These are phyloP conservation scores for Plebejus anna DNA, from an alignment of 2,888 invertebrate species.

Conservation along the genomic window DNA sequence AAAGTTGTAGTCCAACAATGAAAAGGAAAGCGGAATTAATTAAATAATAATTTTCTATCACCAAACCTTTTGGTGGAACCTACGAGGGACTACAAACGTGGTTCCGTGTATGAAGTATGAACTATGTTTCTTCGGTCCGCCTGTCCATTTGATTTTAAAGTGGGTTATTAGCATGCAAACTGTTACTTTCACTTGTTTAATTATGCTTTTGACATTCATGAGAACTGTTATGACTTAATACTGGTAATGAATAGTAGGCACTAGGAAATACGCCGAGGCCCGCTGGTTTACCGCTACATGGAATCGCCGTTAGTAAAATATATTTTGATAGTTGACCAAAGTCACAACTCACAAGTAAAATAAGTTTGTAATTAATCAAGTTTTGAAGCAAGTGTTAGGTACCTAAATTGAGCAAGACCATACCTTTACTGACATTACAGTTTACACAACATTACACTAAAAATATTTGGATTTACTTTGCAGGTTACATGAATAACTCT, in stretches of 20 bases:
- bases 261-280: background rate
- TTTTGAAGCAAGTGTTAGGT: no score
- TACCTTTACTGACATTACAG: no score
- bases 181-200: conserved; percentile 24
- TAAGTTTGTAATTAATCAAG: no score
- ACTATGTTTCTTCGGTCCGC: background rate
- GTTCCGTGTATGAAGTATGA: conserved; percentile 24
- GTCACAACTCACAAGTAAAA: no score
- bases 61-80: background rate
- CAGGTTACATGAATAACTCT: no score
- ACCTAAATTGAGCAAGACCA: no score
- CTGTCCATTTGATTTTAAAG: conserved; percentile 18
- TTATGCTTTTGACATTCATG: conserved; percentile 25
- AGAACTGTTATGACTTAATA: conserved; percentile 7
- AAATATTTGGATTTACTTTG: no score
- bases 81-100: conserved; percentile 4
- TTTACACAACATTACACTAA: no score
- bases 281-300: background rate
- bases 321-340: no score
- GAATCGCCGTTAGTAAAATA: background rate
- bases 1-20: no score
- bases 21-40: background rate
- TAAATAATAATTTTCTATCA: background rate
- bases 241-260: background rate
- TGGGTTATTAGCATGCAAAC: conserved; percentile 28